Evolutionary conservation across 2,797 vertebrate genomes (phyloP).

Genomic region (Labeo calbasu): DNA sequence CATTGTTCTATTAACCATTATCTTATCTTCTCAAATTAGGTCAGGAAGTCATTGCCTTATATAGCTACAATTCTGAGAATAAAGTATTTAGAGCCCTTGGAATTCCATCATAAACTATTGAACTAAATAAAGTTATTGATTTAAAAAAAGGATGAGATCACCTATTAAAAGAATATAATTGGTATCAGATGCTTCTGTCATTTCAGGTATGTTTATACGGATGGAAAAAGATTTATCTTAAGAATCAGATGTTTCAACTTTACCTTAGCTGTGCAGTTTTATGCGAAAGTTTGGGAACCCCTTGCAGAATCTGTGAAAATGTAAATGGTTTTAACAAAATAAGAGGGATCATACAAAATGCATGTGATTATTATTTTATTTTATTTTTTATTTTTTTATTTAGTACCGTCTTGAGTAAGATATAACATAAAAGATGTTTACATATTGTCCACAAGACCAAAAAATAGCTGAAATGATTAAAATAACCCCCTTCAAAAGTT

Average conservation of each 20-base stretch:
- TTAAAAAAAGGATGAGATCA: background rate
- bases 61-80: background rate
- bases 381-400: too few species aligned
- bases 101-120: background rate
- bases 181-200: background rate
- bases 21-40: constrained; percentile 56
- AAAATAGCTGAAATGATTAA: too few species aligned
- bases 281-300: too few species aligned
- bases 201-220: background rate
- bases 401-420: too few species aligned
- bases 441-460: too few species aligned
- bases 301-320: too few species aligned
- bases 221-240: background rate
- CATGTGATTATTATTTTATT: too few species aligned
- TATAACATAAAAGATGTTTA: too few species aligned
- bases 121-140: background rate
- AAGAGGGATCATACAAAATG: too few species aligned
- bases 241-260: background rate
- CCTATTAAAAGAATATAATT: background rate
- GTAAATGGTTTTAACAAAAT: too few species aligned
- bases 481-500: too few species aligned
- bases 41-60: constrained; percentile 37
- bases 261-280: background rate
- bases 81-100: background rate
- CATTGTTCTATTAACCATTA: constrained; percentile 36